Conservation (phyloP, 2,797 vertebrate genomes). For the Ataeniobius toweri region DNA sequence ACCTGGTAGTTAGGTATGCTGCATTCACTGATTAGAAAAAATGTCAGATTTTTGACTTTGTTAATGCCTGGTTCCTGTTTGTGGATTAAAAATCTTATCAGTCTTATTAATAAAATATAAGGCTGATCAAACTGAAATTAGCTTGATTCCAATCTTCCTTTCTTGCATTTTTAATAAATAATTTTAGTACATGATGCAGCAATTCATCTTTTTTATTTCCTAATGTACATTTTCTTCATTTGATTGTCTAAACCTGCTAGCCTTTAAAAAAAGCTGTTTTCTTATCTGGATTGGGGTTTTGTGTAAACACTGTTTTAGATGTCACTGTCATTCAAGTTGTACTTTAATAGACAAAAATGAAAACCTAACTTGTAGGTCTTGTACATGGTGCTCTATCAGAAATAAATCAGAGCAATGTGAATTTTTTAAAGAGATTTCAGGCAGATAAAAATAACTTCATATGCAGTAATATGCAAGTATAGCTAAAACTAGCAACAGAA, state of each 20-base stretch:
- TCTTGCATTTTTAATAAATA: not conserved
- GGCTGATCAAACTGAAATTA: not conserved
- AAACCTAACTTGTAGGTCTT: not conserved
- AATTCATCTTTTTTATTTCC: not conserved
- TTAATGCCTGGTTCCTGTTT: not conserved
- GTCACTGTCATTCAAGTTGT: not conserved
- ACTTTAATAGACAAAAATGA: not conserved
- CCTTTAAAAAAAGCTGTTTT: not conserved
- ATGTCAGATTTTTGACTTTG: not conserved
- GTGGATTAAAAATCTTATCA: not conserved
- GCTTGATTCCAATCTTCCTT: not conserved
- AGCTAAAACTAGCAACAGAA: not conserved
- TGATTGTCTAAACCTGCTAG: not conserved
- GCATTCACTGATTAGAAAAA: not conserved
- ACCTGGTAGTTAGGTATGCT: not conserved
- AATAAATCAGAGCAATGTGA: not conserved
- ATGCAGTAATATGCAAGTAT: not conserved
- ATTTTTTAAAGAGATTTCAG: not conserved
- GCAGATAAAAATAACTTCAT: too few relatives aligned
- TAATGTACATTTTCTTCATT: not conserved
- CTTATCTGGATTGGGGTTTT: not conserved
- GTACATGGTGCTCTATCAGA: not conserved
- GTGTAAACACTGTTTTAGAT: not conserved
- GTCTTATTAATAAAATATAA: not conserved
- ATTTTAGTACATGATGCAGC: not conserved